These are phyloP conservation scores for Flexamia atlantica DNA, from an alignment of 2,888 invertebrate species.

Conservation along the genomic window DNA sequence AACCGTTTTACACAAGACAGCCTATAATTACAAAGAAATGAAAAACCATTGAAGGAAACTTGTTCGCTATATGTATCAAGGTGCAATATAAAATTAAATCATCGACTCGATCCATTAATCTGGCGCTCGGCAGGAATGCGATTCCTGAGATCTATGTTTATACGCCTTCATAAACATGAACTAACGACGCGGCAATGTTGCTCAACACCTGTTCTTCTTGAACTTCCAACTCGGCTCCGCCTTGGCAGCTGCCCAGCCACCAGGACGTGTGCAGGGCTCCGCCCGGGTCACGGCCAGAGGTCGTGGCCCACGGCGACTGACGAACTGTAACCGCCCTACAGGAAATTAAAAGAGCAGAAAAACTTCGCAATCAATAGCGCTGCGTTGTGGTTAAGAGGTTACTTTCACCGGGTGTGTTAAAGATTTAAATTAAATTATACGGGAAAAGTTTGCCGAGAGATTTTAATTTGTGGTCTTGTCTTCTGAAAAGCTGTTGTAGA, in stretches of 20 bases:
- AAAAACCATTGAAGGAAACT: too few species aligned
- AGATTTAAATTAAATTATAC: too few species aligned
- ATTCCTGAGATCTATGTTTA: not conserved
- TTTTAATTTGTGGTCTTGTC: too few species aligned
- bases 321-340: constrained; percentile 8
- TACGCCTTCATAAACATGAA: not conserved
- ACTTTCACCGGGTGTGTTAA: too few species aligned
- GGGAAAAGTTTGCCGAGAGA: too few species aligned
- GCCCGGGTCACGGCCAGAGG: constrained; percentile 23
- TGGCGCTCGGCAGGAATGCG: not conserved
- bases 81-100: not conserved
- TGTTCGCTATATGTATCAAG: not conserved
- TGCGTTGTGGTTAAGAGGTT: not conserved
- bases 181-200: constrained; percentile 16
- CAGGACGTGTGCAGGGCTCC: constrained; percentile 33
- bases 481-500: too few species aligned
- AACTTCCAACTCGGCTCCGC: constrained; percentile 18
- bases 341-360: constrained; percentile 28
- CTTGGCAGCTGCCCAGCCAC: constrained; percentile 1
- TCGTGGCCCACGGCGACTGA: not conserved
- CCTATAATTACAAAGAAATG: too few species aligned
- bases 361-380: not conserved
- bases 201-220: constrained; percentile 21
- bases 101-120: not conserved
- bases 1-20: too few species aligned